Conservation (phyloP, 2,888 invertebrate genomes). For the Drosophila pullipes region DNA sequence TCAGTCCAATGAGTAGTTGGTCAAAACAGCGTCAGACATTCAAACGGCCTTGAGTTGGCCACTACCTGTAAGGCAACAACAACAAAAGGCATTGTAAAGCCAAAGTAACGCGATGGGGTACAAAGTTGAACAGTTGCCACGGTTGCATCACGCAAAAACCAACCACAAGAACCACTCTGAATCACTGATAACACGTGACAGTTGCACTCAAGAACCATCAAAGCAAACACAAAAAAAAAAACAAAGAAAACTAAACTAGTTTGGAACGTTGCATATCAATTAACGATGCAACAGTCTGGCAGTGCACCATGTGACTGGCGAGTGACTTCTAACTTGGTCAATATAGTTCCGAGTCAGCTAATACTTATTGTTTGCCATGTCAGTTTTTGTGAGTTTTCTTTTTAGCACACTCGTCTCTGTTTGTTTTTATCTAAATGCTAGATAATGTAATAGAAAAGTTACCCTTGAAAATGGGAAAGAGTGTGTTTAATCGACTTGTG, state of each 20-base stretch:
- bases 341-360: neutral
- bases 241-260: constrained; percentile 21
- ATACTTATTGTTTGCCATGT: neutral
- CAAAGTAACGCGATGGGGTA: constrained; percentile 40
- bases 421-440: neutral
- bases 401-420: neutral
- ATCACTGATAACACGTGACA: constrained; percentile 66
- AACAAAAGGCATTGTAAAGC: neutral
- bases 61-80: neutral
- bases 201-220: constrained; percentile 22
- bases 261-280: neutral
- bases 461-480: neutral
- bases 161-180: constrained; percentile 60
- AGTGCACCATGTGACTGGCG: constrained; percentile 33
- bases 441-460: neutral
- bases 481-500: neutral
- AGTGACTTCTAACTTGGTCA: neutral
- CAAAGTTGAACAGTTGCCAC: constrained; percentile 37
- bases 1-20: constrained; percentile 24
- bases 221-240: neutral
- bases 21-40: constrained; percentile 20
- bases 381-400: neutral
- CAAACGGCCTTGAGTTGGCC: constrained; percentile 40
- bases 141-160: constrained; percentile 13
- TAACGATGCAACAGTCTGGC: neutral